phyloP scores from a whole-genome alignment of 1,140 invertebrate genomes.

The Diorhabda elongata region DNA sequence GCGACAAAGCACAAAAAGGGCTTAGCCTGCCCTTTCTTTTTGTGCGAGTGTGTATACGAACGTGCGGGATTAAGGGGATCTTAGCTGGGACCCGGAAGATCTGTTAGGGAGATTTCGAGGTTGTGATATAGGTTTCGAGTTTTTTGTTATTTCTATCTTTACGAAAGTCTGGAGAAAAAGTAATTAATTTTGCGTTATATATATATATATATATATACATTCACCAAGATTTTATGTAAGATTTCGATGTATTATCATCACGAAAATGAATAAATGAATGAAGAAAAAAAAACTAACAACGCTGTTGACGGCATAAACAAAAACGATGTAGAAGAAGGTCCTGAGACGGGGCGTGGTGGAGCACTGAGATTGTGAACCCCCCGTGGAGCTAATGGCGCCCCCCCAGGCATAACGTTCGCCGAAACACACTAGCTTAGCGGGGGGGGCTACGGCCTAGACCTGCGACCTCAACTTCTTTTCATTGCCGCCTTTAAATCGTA shows the following conservation, averaged over 20 bases:
- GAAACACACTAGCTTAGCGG: slow-evolving; percentile 34
- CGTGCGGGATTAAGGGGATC: slow-evolving; percentile 15
- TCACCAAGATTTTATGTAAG: too few species aligned
- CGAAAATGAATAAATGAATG: not conserved
- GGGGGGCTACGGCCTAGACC: slow-evolving; percentile 22
- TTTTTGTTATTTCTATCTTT: not conserved
- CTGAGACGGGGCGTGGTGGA: slow-evolving; percentile 32
- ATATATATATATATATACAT: not conserved
- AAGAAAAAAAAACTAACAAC: not conserved
- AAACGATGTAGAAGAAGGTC: not conserved
- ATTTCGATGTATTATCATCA: too few species aligned
- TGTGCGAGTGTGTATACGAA: not conserved
- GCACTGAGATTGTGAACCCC: slow-evolving; percentile 27
- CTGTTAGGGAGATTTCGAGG: slow-evolving; percentile 1
- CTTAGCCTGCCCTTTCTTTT: slow-evolving; percentile 11
- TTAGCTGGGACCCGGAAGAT: not conserved
- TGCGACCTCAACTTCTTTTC: slow-evolving; percentile 17
- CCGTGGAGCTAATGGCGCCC: slow-evolving; percentile 38
- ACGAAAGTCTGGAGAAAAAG: not conserved
- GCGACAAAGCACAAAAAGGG: slow-evolving; percentile 6
- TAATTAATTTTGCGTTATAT: not conserved
- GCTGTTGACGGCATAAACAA: not conserved
- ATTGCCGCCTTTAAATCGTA: not conserved
- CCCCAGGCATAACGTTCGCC: slow-evolving; percentile 29
- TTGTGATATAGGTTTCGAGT: not conserved